phyloP scores from a whole-genome alignment of 2,113 vertebrate species.

The Prochilodus magdalenae region DNA sequence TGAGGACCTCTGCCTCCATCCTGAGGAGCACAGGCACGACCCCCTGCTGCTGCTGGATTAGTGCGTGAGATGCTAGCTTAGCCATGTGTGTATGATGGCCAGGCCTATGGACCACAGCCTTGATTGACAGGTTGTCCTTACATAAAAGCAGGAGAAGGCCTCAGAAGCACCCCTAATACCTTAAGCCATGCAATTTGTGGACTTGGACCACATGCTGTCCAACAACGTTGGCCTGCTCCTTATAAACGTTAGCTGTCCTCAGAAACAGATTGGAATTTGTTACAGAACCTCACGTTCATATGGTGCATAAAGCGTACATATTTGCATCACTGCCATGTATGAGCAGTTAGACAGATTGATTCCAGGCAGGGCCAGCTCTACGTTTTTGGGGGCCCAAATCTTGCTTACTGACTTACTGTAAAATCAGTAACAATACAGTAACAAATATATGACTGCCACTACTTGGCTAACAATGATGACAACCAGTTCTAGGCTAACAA shows the following conservation, averaged over 20 bases:
- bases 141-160: slow-evolving; percentile 14
- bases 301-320: not conserved
- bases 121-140: slow-evolving; percentile 27
- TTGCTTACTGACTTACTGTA: too few species aligned
- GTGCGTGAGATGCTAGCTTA: slow-evolving; percentile 36
- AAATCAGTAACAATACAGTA: too few species aligned
- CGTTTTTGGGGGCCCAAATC: too few species aligned
- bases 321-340: too few species aligned
- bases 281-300: not conserved
- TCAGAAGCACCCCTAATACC: slow-evolving; percentile 34
- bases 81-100: slow-evolving; percentile 40
- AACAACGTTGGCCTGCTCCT: not conserved
- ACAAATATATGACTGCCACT: too few species aligned
- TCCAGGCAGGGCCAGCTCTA: too few species aligned
- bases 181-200: slow-evolving; percentile 29
- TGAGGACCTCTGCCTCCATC: slow-evolving; percentile 69
- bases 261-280: not conserved
- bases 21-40: slow-evolving; percentile 54
- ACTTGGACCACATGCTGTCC: not conserved
- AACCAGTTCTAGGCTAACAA: too few species aligned
- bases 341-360: too few species aligned
- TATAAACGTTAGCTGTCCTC: not conserved
- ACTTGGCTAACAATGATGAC: too few species aligned
- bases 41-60: slow-evolving; percentile 74
- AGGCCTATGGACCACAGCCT: not conserved